Conservation (phyloP, 2,113 vertebrate species). For the Nestor notabilis region DNA sequence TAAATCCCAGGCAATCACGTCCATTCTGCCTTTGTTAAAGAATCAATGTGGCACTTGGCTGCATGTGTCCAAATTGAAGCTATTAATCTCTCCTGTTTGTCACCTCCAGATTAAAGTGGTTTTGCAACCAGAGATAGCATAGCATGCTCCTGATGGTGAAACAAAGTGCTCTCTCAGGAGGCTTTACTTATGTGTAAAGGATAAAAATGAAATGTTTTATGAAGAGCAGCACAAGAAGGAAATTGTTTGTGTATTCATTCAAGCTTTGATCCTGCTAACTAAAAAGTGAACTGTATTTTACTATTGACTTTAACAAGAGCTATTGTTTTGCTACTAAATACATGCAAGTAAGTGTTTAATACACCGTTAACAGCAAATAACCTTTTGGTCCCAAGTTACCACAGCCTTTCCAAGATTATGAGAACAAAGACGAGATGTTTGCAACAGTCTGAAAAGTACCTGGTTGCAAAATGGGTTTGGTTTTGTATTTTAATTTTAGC, state of each 20-base stretch:
- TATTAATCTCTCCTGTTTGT: slow-evolving; percentile 36
- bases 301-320: neutral
- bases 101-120: neutral
- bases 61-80: neutral
- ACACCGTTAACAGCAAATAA: neutral
- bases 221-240: neutral
- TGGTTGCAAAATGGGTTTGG: neutral
- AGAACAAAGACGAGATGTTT: neutral
- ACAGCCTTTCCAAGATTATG: neutral
- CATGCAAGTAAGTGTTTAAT: neutral
- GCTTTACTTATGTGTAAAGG: neutral
- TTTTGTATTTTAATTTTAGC: neutral
- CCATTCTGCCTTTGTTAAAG: neutral
- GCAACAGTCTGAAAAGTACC: neutral
- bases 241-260: neutral
- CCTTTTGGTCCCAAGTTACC: neutral
- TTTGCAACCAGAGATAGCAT: neutral
- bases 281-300: neutral
- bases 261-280: neutral
- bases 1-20: neutral
- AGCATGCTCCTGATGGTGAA: neutral
- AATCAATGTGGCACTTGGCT: neutral
- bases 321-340: neutral
- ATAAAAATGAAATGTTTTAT: neutral
- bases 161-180: neutral